Evolutionary conservation across 2,113 vertebrate genomes (phyloP), one percentile per base, ranked within the genome.

Genomic region (Campylomormyrus tamandua): DNA sequence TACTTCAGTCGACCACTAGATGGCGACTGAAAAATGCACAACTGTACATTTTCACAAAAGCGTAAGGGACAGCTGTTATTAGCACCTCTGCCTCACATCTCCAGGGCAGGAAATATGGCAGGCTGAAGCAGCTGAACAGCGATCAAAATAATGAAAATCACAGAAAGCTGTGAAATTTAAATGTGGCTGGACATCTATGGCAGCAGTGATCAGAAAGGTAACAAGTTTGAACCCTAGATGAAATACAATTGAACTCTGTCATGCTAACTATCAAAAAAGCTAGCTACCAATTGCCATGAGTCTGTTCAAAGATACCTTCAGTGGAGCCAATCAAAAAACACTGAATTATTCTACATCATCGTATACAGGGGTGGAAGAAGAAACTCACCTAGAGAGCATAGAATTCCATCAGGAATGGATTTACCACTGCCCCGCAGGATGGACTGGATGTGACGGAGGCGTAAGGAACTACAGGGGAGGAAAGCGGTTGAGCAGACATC

Each of bases 331-430:
- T 27, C n/a, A 31, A 13, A 66, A 66, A 66, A 70, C 62, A 70
- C 1, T 70, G 74, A 17, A 80, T 80, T 39, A 80, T 27, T n/a
- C 35, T 5, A 35, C 31, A 52, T 39, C 13, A 84, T 83, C 6
- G 48, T 10, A 84, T 31, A 21, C 9, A 21, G 42, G 5, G 39
- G 13, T 45, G 24, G 53, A 2, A 89, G n/a, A 42, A 58, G 19
- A n/a, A 48, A 92, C 95, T 93, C 88, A 99, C 98, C 98, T 27
- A 99, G 95, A 92, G 98, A 97, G 94, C 98, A 99, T 89, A 99
- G 96, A 92, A 99, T 97, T 83, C 97, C 98, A 89, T 99, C 98
- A 0, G 97, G 97, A 27, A 92, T 94, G 90, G 96, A 93, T 91
- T 96, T 95, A 92, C 94, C 97, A 91, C 95, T 96, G 84, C 95